Percentiles rank a stretch among this genome's conserved stretches.
phyloP scores from a whole-genome alignment of 2,888 invertebrate genomes.

The Pteria penguin region DNA sequence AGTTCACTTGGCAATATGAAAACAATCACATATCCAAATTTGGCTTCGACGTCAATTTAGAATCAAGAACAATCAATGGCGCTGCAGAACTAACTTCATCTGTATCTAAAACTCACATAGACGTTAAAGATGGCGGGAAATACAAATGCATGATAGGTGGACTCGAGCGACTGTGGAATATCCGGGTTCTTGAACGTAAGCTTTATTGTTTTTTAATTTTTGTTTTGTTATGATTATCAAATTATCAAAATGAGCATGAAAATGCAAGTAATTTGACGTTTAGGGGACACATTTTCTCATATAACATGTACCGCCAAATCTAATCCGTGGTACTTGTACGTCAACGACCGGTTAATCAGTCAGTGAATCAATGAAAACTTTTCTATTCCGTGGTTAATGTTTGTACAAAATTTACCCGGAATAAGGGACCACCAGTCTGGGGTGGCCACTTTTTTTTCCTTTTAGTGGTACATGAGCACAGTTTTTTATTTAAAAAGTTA shows the following conservation, averaged over 20 bases:
- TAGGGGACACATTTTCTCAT: no score
- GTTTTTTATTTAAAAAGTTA: no score
- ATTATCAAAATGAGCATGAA: neutral
- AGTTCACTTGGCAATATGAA: constrained; percentile 15
- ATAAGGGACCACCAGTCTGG: no score
- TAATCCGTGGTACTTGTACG: no score
- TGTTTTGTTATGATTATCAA: neutral
- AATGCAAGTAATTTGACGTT: no score
- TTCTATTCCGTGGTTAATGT: no score
- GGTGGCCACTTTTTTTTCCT: no score
- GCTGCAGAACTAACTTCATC: constrained; percentile 9
- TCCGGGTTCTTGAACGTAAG: constrained; percentile 17
- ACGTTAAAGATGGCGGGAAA: constrained; percentile 1
- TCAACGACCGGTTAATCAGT: no score
- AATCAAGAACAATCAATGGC: neutral
- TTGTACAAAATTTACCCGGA: no score
- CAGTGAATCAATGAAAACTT: no score
- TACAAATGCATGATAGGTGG: constrained; percentile 23
- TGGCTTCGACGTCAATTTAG: neutral
- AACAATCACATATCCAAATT: neutral
- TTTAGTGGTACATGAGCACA: no score
- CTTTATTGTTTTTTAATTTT: neutral
- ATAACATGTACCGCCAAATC: no score
- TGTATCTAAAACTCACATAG: neutral
- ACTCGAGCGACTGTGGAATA: neutral